These are phyloP conservation scores for Hippocampus mohnikei DNA, from an alignment of 2,113 vertebrate species.

Conservation along the genomic window DNA sequence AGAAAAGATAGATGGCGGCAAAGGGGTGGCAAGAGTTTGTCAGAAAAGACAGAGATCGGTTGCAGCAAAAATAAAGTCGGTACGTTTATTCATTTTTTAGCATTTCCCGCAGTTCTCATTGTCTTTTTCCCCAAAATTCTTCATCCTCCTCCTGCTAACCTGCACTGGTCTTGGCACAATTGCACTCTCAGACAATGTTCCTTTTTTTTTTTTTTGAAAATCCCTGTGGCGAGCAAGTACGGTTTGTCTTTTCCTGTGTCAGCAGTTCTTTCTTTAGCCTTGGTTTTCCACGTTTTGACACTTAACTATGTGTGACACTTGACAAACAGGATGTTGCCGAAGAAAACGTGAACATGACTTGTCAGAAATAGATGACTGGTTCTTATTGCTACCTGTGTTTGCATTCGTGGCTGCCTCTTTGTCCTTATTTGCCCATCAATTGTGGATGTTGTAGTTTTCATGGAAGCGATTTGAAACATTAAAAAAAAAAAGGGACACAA, in stretches of 20 bases:
- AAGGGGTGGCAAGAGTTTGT: not conserved
- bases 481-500: not conserved
- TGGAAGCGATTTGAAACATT: not conserved
- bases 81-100: not conserved
- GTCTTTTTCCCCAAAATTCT: not conserved
- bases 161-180: conserved; percentile 19
- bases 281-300: conserved; percentile 35
- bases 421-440: conserved; percentile 9
- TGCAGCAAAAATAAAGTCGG: not conserved
- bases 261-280: conserved; percentile 46
- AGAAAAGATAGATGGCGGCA: conserved; percentile 6
- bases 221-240: conserved; percentile 10
- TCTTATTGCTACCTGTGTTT: conserved; percentile 1
- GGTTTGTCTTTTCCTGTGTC: conserved; percentile 30
- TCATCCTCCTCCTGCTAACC: not conserved
- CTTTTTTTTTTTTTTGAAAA: conserved; percentile 32
- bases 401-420: conserved; percentile 23
- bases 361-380: conserved; percentile 30
- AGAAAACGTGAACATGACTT: conserved; percentile 24
- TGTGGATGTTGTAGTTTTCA: not conserved
- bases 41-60: not conserved
- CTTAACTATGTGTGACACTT: conserved; percentile 30
- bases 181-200: conserved; percentile 11
- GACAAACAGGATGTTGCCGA: conserved; percentile 33
- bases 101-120: not conserved